Conservation (phyloP, 2,888 invertebrate species). For the Aspidiotus rigidus region DNA sequence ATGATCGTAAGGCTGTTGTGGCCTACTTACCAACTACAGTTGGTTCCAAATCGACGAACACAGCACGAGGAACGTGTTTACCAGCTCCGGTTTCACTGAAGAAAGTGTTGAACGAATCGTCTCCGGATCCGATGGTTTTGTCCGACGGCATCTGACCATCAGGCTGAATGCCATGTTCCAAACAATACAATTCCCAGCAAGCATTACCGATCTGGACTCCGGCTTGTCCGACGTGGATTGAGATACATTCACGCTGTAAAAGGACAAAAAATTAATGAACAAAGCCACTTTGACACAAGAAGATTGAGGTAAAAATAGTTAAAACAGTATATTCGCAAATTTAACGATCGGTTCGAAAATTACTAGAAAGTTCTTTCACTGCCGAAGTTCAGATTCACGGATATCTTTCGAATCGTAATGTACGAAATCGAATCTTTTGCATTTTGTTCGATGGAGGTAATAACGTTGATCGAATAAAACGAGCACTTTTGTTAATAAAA, state of each 20-base stretch:
- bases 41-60: slow-evolving; percentile 92
- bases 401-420: too few relatives aligned
- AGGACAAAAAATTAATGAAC: slow-evolving; percentile 38
- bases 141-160: slow-evolving; percentile 91
- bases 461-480: too few relatives aligned
- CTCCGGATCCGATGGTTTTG: slow-evolving; percentile 81
- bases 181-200: slow-evolving; percentile 80
- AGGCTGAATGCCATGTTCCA: slow-evolving; percentile 84
- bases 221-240: slow-evolving; percentile 69
- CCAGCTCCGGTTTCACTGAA: slow-evolving; percentile 91
- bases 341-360: too few relatives aligned
- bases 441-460: too few relatives aligned
- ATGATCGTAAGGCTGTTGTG: too few relatives aligned
- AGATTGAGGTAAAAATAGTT: slow-evolving; percentile 4
- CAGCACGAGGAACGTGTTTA: slow-evolving; percentile 89
- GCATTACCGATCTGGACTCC: slow-evolving; percentile 86
- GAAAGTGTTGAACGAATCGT: slow-evolving; percentile 92
- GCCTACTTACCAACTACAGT: slow-evolving; percentile 66
- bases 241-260: slow-evolving; percentile 66
- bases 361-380: too few relatives aligned
- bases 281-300: slow-evolving; percentile 31
- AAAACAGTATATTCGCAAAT: too few relatives aligned
- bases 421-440: too few relatives aligned
- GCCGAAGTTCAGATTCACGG: too few relatives aligned
- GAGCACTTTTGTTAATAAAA: too few relatives aligned